These are phyloP conservation scores for Petrocephalus sullivani DNA, from an alignment of 2,797 vertebrate genomes.

Conservation along the genomic window DNA sequence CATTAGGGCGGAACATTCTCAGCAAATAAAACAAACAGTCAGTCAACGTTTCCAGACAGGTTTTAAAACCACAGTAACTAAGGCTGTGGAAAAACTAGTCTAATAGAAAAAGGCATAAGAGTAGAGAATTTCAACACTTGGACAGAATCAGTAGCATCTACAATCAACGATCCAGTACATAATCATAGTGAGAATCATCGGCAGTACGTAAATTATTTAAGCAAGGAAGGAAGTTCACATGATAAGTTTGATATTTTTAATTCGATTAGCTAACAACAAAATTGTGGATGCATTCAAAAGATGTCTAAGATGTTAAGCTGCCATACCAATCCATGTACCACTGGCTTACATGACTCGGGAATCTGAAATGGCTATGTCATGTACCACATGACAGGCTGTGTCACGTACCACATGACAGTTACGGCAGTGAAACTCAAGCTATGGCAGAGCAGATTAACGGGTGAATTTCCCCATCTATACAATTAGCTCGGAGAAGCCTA, in stretches of 20 bases:
- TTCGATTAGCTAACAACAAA: neutral
- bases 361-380: neutral
- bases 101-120: neutral
- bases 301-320: neutral
- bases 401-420: neutral
- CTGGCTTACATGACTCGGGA: neutral
- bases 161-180: neutral
- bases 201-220: neutral
- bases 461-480: constrained; percentile 35
- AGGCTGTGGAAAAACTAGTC: neutral
- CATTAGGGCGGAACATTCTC: neutral
- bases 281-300: neutral
- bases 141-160: neutral
- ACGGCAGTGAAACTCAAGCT: constrained; percentile 11
- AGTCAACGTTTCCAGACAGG: neutral
- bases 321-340: neutral
- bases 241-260: neutral
- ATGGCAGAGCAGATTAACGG: constrained; percentile 48
- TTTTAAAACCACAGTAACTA: neutral
- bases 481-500: constrained; percentile 60
- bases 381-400: neutral
- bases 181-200: neutral
- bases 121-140: neutral
- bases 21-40: neutral
- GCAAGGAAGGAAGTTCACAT: neutral